A percentile compares a stretch with the other conserved stretches of the same genome.
Conservation (phyloP, 2,113 vertebrate species). For the Brienomyrus longianalis region DNA sequence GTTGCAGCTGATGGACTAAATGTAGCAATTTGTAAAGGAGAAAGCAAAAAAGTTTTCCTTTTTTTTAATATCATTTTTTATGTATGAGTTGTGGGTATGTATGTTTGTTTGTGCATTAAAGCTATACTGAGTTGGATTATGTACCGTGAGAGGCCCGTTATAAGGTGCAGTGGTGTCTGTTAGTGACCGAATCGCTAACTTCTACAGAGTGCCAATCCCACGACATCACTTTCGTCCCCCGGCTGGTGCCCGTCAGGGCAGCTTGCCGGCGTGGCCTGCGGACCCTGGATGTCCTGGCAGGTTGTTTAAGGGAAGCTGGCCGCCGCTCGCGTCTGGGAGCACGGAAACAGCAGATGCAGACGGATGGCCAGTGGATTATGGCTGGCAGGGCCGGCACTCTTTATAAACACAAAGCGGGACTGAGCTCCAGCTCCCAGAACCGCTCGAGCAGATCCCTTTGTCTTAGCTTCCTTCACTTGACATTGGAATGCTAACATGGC, state of each 20-base stretch:
- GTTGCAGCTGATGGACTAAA: not conserved
- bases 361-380: not conserved
- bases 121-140: not conserved
- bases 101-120: not conserved
- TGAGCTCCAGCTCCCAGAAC: not conserved
- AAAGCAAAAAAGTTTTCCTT: not conserved
- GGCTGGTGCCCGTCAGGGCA: not conserved
- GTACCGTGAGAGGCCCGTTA: not conserved
- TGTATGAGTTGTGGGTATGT: not conserved
- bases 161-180: not conserved
- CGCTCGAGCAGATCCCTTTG: not conserved
- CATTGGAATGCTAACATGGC: not conserved
- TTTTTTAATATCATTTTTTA: not conserved
- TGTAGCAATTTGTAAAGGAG: not conserved
- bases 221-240: not conserved
- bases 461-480: not conserved
- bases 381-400: not conserved
- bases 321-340: not conserved
- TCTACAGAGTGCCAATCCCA: not conserved
- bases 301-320: not conserved
- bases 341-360: not conserved
- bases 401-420: not conserved
- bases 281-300: not conserved
- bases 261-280: not conserved
- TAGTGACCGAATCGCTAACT: not conserved